Evolutionary conservation across 92 coral and sea anemone genomes (phyloP).

Genomic region (Heliopora coerulea): DNA sequence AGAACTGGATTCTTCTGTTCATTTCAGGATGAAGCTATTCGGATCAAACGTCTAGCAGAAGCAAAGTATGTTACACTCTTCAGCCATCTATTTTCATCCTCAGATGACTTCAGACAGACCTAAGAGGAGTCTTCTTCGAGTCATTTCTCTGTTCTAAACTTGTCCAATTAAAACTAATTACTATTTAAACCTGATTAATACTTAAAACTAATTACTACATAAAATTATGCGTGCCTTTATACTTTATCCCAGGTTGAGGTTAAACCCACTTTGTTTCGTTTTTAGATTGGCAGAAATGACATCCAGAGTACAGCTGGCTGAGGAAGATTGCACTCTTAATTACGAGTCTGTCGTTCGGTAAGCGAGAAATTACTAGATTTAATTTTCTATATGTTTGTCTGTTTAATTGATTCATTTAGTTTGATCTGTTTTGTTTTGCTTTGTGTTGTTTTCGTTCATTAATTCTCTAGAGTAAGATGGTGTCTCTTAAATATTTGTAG

Average conservation of each 20-base stretch:
- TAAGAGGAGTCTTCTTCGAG: no score
- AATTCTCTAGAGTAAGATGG: not conserved
- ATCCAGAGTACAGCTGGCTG: constrained; percentile 9
- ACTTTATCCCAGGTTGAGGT: no score
- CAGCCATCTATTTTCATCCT: no score
- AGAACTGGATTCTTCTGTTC: not conserved
- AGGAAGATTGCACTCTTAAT: constrained; percentile 30
- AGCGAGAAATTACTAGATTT: not conserved
- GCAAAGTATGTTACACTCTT: constrained; percentile 1
- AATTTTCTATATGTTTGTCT: not conserved
- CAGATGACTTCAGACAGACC: no score
- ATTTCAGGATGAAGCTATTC: constrained; percentile 29
- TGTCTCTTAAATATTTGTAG: not conserved
- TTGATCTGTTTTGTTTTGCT: not conserved
- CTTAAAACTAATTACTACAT: no score
- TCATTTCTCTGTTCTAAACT: no score
- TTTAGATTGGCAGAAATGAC: constrained; percentile 32
- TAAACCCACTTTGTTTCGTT: not conserved
- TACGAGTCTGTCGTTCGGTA: constrained; percentile 36
- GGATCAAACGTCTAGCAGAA: not conserved
- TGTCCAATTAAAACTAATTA: no score
- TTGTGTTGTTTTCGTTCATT: not conserved
- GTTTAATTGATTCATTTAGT: not conserved
- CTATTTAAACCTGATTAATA: no score
- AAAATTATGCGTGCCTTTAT: no score